Percentiles rank a stretch among this genome's conserved stretches.
These are phyloP conservation scores for Acleris holmiana DNA, from an alignment of 2,888 invertebrate genomes.

Conservation along the genomic window DNA sequence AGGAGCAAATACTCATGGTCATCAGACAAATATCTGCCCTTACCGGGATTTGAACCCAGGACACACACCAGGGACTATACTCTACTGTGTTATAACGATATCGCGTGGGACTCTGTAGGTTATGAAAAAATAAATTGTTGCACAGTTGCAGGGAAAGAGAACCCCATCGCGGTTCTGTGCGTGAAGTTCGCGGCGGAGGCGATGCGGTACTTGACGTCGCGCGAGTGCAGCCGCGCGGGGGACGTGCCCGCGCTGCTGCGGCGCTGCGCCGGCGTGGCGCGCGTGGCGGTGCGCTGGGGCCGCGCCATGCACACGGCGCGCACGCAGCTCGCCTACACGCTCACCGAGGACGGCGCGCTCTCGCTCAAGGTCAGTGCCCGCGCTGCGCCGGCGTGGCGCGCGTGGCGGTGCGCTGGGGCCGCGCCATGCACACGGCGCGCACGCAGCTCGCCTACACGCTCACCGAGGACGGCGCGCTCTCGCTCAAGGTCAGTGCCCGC, in stretches of 20 bases:
- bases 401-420: constrained; percentile 53
- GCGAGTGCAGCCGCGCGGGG: constrained; percentile 40
- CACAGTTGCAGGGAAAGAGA: constrained; percentile 39
- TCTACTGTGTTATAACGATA: no score
- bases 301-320: constrained; percentile 61
- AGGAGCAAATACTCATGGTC: no score
- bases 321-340: constrained; percentile 60
- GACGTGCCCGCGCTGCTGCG: constrained; percentile 48
- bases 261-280: constrained; percentile 41
- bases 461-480: constrained; percentile 48
- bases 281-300: constrained; percentile 52
- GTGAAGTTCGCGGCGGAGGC: constrained; percentile 58
- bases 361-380: constrained; percentile 59
- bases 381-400: constrained; percentile 39
- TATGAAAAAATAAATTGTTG: no score
- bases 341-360: constrained; percentile 51
- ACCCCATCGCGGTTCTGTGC: constrained; percentile 57
- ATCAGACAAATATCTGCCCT: no score
- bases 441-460: constrained; percentile 62
- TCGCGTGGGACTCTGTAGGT: no score
- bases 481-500: constrained; percentile 61
- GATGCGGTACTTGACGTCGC: constrained; percentile 50
- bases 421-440: constrained; percentile 61
- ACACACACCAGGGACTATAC: no score
- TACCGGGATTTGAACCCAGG: no score